Evolutionary conservation across 30 jellyfish, hydroid and myxozoan species (phyloP).

Genomic region (Clytia hemisphaerica): DNA sequence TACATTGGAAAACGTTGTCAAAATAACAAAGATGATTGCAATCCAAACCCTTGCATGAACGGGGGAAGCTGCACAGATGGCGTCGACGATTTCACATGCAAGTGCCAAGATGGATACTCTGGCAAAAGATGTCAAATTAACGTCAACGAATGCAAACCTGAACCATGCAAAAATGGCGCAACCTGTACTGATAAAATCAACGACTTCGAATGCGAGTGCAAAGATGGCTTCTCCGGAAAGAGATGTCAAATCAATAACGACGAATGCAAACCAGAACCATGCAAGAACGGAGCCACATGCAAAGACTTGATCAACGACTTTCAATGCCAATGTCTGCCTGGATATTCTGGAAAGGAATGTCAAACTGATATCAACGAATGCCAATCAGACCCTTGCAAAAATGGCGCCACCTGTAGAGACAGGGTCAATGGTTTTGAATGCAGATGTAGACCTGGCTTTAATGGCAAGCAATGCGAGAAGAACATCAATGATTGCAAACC

Average conservation of each 20-base stretch:
- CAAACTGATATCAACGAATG: constrained; percentile 40
- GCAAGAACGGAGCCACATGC: constrained; percentile 65
- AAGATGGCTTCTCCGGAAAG: constrained; percentile 40
- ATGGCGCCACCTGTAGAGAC: constrained; percentile 63
- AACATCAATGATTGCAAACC: constrained; percentile 64
- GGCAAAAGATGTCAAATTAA: constrained; percentile 45
- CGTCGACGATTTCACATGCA: constrained; percentile 13
- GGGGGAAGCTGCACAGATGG: constrained; percentile 31
- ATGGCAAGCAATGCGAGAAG: constrained; percentile 49
- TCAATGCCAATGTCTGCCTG: constrained; percentile 54
- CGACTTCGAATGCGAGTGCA: constrained; percentile 37
- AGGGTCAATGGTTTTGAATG: constrained; percentile 37
- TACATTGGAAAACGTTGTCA: constrained; percentile 23
- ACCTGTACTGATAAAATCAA: constrained; percentile 26
- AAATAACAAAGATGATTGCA: constrained; percentile 24
- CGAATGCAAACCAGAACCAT: constrained; percentile 53
- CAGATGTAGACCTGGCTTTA: constrained; percentile 57
- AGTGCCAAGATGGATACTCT: constrained; percentile 25
- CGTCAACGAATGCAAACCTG: constrained; percentile 33
- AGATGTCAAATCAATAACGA: constrained; percentile 41
- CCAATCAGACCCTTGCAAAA: constrained; percentile 40
- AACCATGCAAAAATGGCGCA: constrained; percentile 49
- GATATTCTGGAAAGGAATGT: constrained; percentile 42
- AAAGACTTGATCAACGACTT: constrained; percentile 6
- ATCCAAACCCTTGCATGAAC: constrained; percentile 16